A percentile compares a stretch with the other conserved stretches of the same genome.
These are phyloP conservation scores for Graphium colonna DNA, from an alignment of 2,888 invertebrate genomes.

Conservation along the genomic window DNA sequence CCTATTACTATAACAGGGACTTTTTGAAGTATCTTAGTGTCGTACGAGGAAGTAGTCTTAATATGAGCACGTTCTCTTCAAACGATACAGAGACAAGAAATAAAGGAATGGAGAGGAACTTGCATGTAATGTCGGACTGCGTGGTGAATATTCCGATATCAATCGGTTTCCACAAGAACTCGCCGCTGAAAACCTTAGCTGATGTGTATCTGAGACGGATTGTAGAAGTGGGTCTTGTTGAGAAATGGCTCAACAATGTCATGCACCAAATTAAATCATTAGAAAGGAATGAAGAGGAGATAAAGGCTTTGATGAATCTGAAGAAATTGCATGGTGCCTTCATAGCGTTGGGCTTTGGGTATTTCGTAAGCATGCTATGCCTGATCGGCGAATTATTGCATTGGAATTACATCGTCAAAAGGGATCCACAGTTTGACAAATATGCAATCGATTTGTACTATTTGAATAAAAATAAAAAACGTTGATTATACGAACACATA, in stretches of 20 bases:
- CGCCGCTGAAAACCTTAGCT: conserved; percentile 85
- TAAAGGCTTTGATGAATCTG: conserved; percentile 89
- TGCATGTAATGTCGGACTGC: conserved; percentile 92
- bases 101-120: conserved; percentile 60
- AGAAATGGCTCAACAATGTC: conserved; percentile 89
- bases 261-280: conserved; percentile 80
- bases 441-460: conserved; percentile 81
- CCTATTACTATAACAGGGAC: conserved; percentile 89
- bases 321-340: conserved; percentile 89
- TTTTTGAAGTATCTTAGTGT: conserved; percentile 84
- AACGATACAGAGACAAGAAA: conserved; percentile 36
- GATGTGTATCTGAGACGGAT: conserved; percentile 84
- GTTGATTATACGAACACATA: conserved; percentile 32
- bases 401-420: conserved; percentile 83
- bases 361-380: conserved; percentile 77
- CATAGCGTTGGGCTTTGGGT: conserved; percentile 85
- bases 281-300: conserved; percentile 78
- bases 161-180: conserved; percentile 90
- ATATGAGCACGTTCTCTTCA: conserved; percentile 39
- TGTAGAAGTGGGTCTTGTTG: conserved; percentile 87
- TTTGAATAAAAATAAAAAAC: conserved; percentile 60
- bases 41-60: conserved; percentile 62
- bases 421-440: conserved; percentile 85
- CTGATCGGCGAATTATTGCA: conserved; percentile 83
- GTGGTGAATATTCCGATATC: conserved; percentile 90